Evolutionary conservation across 2,113 vertebrate species (phyloP).

Genomic region (Phyllopteryx taeniolatus): DNA sequence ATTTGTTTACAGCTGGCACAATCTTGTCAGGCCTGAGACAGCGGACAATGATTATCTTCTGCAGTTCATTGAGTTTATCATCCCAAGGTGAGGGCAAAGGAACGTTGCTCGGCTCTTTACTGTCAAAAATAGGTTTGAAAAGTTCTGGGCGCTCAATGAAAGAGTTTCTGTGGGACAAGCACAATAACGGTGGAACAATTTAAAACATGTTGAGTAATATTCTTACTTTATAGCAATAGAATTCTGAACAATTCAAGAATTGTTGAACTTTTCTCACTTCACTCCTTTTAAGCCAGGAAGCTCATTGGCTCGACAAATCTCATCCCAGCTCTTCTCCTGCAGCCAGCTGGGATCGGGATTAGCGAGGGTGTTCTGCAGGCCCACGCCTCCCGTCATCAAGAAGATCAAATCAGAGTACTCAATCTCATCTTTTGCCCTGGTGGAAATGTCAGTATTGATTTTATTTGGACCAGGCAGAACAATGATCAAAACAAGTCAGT

Average conservation of each 20-base stretch:
- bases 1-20: constrained; percentile 80
- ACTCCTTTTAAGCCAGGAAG: constrained; percentile 80
- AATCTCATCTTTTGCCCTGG: constrained; percentile 84
- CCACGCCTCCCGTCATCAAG: constrained; percentile 91
- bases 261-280: constrained; percentile 71
- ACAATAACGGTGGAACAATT: not conserved
- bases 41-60: constrained; percentile 88
- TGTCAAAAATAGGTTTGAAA: constrained; percentile 86
- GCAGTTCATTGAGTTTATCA: constrained; percentile 81
- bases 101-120: constrained; percentile 83
- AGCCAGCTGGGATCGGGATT: constrained; percentile 92
- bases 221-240: not conserved
- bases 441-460: constrained; percentile 5
- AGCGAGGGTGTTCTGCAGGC: constrained; percentile 81
- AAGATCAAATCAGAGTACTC: constrained; percentile 87
- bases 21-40: constrained; percentile 96
- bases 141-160: constrained; percentile 65
- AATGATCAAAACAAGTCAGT: not conserved
- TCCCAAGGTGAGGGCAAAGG: constrained; percentile 77
- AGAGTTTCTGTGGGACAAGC: constrained; percentile 72
- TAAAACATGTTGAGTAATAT: not conserved
- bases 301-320: constrained; percentile 88
- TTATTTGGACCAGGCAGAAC: not conserved
- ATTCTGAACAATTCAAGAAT: not conserved
- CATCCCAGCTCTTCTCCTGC: constrained; percentile 93